A percentile compares a stretch with the other conserved stretches of the same genome.
phyloP scores from a whole-genome alignment of 92 coral and sea anemone genomes.

The Galaxea fascicularis region DNA sequence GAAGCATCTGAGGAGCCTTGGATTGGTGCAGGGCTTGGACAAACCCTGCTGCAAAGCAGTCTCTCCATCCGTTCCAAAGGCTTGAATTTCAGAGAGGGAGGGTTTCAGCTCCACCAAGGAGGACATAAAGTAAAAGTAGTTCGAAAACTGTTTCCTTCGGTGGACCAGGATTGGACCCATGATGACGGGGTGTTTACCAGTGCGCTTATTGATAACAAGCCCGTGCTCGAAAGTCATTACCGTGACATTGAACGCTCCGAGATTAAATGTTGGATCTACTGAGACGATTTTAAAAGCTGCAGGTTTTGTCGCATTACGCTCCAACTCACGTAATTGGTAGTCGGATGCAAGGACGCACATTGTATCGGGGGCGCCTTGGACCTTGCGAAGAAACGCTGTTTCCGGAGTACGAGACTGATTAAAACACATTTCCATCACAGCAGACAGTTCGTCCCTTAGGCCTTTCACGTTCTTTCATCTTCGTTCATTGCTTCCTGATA shows the following conservation, averaged over 20 bases:
- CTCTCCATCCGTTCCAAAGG: conserved; percentile 60
- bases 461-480: conserved; percentile 44
- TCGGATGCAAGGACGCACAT: conserved; percentile 50
- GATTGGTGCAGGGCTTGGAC: conserved; percentile 33
- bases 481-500: conserved; percentile 34
- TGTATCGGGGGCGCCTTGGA: conserved; percentile 50
- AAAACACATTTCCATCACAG: conserved; percentile 54
- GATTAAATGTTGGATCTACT: conserved; percentile 58
- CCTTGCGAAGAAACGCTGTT: conserved; percentile 53
- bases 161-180: conserved; percentile 57
- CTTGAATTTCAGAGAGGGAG: conserved; percentile 27
- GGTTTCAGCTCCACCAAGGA: conserved; percentile 55
- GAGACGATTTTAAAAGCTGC: conserved; percentile 44
- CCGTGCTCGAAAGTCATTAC: conserved; percentile 52
- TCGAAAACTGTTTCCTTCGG: conserved; percentile 45
- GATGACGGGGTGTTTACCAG: conserved; percentile 58
- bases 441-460: conserved; percentile 48
- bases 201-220: conserved; percentile 37
- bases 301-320: conserved; percentile 46
- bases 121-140: conserved; percentile 51
- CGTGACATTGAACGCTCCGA: conserved; percentile 54
- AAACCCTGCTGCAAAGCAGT: conserved; percentile 49
- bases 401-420: conserved; percentile 50
- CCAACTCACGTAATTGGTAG: conserved; percentile 44
- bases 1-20: conserved; percentile 51